These are phyloP conservation scores for Apoda limacodes DNA, from an alignment of 2,888 invertebrate genomes.

Conservation along the genomic window DNA sequence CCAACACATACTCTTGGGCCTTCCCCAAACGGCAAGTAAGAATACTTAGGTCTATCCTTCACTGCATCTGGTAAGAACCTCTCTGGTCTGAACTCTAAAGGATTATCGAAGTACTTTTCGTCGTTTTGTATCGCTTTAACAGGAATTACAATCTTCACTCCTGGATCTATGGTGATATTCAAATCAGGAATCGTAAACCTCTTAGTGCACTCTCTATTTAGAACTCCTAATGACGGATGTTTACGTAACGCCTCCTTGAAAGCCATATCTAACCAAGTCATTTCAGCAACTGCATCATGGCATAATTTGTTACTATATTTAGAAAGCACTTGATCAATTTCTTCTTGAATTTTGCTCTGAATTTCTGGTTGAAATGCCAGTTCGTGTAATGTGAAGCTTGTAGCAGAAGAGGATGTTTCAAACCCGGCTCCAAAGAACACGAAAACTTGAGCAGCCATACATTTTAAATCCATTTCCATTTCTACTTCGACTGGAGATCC, in stretches of 20 bases:
- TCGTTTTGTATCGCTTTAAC: slow-evolving; percentile 42
- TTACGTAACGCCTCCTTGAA: slow-evolving; percentile 41
- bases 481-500: slow-evolving; percentile 31
- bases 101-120: slow-evolving; percentile 37
- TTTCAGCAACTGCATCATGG: slow-evolving; percentile 38
- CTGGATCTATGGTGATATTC: slow-evolving; percentile 36
- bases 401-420: slow-evolving; percentile 53
- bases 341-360: slow-evolving; percentile 37
- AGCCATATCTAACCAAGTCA: slow-evolving; percentile 32
- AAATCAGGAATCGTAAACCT: slow-evolving; percentile 27
- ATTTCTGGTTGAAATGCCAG: slow-evolving; percentile 45
- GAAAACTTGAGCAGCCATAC: slow-evolving; percentile 39
- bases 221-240: slow-evolving; percentile 34
- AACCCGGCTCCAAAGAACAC: slow-evolving; percentile 54
- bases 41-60: slow-evolving; percentile 23
- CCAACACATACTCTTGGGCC: slow-evolving; percentile 45
- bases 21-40: slow-evolving; percentile 41
- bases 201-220: slow-evolving; percentile 34
- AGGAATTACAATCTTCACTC: slow-evolving; percentile 39
- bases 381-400: slow-evolving; percentile 42
- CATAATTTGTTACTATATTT: slow-evolving; percentile 38
- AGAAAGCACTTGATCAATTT: slow-evolving; percentile 39
- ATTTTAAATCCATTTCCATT: slow-evolving; percentile 31
- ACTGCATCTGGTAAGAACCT: slow-evolving; percentile 27
- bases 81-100: slow-evolving; percentile 33